Base-by-base conservation (phyloP, 2,797 vertebrate species). In the Sebastes alutus region DNA sequence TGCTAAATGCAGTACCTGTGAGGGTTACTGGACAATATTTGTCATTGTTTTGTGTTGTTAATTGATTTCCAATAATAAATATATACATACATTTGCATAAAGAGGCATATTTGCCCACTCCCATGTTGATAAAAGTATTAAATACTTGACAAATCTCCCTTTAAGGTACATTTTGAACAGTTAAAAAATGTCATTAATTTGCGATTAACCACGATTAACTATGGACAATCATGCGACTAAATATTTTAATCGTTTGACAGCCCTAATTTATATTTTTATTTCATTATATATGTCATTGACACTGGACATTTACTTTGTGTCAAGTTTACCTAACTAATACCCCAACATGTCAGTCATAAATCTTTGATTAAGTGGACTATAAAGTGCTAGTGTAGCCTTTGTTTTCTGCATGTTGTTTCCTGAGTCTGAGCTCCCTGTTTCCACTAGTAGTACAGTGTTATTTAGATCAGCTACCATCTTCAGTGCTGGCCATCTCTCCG, bases 361-460 rank as follows among this genome's bases (percentile, higher is more conserved):
- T 55, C 16, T 29, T 5, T 23, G 35, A 73, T 78, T 2, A 46
- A 54, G n/a, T 58, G 29, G 30, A 52, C 56, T 77, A 14, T 71
- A 12, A 77, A 71, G 67, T 81, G 67, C 72, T 77, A 33, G 75
- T 6, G 74, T 86, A 72, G 42, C 71, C 13, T 33, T 27, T 42
- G 20, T 58, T 78, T 68, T 11, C 9, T 83, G 79, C 80, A 84
- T 81, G 79, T 69, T 64, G 23, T 59, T 33, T 25, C 13, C 49
- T 29, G 52, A 23, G 6, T 25, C 35, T 2, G 18, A 23, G 11
- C 33, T 65, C 23, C 52, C 27, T 1, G 25, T 85, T 70, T 65
- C 55, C 20, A 22, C 27, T 18, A 52, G 11, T n/a, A 29, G 9
- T 27, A 29, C n/a, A 6, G 11, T 80, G 72, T 76, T 61, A 46